phyloP scores from a whole-genome alignment of 2,797 vertebrate species.

The Xiphorhynchus erythropygius region DNA sequence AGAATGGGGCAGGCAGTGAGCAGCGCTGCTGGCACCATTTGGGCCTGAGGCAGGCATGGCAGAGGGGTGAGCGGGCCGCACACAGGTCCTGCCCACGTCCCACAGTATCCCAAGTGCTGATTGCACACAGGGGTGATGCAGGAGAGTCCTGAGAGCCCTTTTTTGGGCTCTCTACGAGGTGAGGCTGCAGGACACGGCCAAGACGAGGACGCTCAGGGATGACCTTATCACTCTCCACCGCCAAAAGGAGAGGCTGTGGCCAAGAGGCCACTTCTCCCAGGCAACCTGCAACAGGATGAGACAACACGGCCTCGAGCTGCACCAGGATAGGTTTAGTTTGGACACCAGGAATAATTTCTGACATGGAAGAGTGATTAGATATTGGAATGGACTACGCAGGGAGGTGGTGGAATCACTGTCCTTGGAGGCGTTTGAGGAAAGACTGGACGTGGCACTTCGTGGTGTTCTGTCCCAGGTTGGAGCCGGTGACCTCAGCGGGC shows the following conservation, averaged over 20 bases:
- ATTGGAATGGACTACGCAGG: background rate
- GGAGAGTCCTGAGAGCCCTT: fast-evolving
- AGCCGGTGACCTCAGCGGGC: too few relatives aligned
- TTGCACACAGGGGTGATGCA: background rate
- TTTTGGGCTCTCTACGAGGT: fast-evolving
- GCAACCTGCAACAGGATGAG: background rate
- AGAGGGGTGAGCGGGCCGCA: background rate
- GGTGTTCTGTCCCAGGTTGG: too few relatives aligned
- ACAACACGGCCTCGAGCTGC: background rate
- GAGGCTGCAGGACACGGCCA: background rate
- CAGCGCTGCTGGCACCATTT: fast-evolving
- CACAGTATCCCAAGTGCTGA: fast-evolving
- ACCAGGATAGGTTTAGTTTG: background rate
- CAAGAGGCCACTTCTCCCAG: background rate
- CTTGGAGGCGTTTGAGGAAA: background rate
- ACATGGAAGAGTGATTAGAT: background rate
- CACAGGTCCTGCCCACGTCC: fast-evolving
- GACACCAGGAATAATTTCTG: background rate
- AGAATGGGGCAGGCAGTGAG: background rate
- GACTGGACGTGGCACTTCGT: too few relatives aligned
- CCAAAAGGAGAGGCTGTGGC: background rate
- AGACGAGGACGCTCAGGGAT: background rate
- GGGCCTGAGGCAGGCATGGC: fast-evolving
- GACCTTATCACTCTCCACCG: background rate
- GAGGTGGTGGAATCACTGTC: background rate